Percentiles rank a stretch among this genome's conserved stretches.
These are phyloP conservation scores for Pygocentrus nattereri DNA, from an alignment of 2,797 vertebrate genomes.

Conservation along the genomic window DNA sequence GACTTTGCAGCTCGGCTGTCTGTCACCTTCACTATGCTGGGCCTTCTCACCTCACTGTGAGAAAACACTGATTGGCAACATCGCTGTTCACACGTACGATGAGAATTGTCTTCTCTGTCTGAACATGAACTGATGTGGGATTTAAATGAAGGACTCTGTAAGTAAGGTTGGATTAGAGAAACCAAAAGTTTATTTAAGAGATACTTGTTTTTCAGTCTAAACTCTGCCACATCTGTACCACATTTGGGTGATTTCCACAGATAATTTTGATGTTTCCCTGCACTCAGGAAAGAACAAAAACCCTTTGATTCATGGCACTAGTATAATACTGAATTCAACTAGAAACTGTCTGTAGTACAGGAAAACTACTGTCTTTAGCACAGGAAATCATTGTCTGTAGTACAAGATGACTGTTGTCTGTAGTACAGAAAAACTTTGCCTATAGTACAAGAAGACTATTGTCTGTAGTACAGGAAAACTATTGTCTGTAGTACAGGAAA, in stretches of 20 bases:
- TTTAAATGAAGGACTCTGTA: conserved; percentile 4
- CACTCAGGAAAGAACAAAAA: too few relatives aligned
- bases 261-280: too few relatives aligned
- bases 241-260: not conserved
- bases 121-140: conserved; percentile 12
- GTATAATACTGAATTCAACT: too few relatives aligned
- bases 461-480: too few relatives aligned
- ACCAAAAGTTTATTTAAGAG: not conserved
- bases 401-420: too few relatives aligned
- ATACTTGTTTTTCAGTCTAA: not conserved
- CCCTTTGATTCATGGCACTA: too few relatives aligned
- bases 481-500: too few relatives aligned
- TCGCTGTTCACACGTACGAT: conserved; percentile 32
- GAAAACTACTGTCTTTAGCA: too few relatives aligned
- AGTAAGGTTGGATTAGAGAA: not conserved
- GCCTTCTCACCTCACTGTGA: conserved; percentile 51
- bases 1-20: conserved; percentile 39
- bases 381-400: too few relatives aligned
- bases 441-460: too few relatives aligned
- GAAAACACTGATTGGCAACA: conserved; percentile 51
- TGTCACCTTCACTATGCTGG: conserved; percentile 44
- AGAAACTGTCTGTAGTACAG: too few relatives aligned
- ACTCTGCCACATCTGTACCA: not conserved
- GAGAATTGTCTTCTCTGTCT: conserved; percentile 22
- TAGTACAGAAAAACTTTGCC: too few relatives aligned